Evolutionary conservation across 2,888 invertebrate species (phyloP).

Genomic region (Drosophila nr. perissopoda): DNA sequence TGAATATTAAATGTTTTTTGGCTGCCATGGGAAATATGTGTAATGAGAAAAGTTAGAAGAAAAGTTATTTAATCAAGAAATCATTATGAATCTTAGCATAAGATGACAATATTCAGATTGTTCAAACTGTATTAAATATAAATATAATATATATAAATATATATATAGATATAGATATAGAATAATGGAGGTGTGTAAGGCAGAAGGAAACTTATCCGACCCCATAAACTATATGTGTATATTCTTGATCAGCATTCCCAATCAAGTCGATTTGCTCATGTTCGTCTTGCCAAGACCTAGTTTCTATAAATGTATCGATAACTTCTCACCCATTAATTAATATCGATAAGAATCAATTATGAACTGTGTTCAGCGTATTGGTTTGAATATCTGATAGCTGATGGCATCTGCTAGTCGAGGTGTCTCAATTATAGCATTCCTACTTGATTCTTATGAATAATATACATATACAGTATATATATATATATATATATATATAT

Average conservation of each 20-base stretch:
- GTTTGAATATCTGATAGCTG: neutral
- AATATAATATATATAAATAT: neutral
- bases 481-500: neutral
- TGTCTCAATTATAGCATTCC: neutral
- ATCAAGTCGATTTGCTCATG: neutral
- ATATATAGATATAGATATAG: neutral
- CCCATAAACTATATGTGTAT: neutral
- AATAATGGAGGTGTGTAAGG: neutral
- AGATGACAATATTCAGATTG: neutral
- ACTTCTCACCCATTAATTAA: neutral
- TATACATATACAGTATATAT: neutral
- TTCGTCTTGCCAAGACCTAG: neutral
- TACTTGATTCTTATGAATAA: neutral
- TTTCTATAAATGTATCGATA: neutral
- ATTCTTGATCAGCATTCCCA: neutral
- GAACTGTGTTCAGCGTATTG: neutral
- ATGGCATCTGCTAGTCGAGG: neutral
- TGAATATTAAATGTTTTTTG: neutral
- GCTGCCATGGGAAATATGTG: neutral
- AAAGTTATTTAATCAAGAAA: neutral
- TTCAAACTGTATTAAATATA: neutral
- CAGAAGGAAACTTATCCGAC: neutral
- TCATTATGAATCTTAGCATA: neutral
- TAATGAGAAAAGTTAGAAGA: neutral
- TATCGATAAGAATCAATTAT: neutral